phyloP scores from a whole-genome alignment of 1,140 invertebrate genomes.

The Periplaneta americana region DNA sequence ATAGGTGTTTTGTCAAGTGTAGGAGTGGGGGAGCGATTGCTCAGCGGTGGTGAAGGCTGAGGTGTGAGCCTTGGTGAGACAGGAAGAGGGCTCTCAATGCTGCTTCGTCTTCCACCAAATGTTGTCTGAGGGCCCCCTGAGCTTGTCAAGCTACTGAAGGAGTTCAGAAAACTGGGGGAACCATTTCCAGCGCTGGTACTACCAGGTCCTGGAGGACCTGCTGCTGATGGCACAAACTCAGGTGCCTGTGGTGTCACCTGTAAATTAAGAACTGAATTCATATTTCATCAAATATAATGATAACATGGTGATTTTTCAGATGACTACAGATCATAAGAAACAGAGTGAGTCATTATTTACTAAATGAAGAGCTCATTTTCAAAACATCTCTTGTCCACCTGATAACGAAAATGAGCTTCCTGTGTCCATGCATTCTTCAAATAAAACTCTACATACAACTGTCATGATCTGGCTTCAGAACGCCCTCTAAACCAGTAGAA shows the following conservation, averaged over 20 bases:
- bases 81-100: constrained; percentile 4
- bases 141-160: constrained; percentile 16
- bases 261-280: not conserved
- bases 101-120: constrained; percentile 2
- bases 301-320: too few relatives aligned
- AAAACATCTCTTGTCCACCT: too few relatives aligned
- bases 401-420: too few relatives aligned
- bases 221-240: constrained; percentile 39
- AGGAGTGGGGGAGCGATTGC: constrained; percentile 30
- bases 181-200: not conserved
- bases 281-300: too few relatives aligned
- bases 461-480: too few relatives aligned
- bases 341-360: too few relatives aligned
- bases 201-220: not conserved
- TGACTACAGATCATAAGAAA: too few relatives aligned
- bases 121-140: constrained; percentile 14
- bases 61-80: constrained; percentile 28
- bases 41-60: constrained; percentile 29
- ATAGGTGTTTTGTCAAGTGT: constrained; percentile 34
- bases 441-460: too few relatives aligned
- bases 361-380: too few relatives aligned
- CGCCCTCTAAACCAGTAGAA: too few relatives aligned
- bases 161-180: constrained; percentile 32
- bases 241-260: constrained; percentile 38
- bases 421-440: too few relatives aligned